Base-by-base conservation (phyloP, 53 echinoderm and acorn worm genomes). In the Paelopatides confundens region DNA sequence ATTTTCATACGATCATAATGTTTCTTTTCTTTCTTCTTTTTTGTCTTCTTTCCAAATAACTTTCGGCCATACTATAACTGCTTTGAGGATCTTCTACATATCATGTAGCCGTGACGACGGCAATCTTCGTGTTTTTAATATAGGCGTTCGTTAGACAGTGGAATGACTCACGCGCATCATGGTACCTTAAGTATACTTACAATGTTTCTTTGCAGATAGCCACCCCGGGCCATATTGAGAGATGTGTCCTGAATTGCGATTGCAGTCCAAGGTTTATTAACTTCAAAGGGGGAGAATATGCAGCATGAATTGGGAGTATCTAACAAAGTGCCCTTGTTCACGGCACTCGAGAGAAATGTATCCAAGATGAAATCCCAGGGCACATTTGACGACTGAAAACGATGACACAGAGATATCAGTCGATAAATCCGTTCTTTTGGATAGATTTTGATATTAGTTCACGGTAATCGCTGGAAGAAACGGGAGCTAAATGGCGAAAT, bases 131-230 rank as follows among this genome's bases (percentile, higher is more conserved):
- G n/a, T n/a, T n/a, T n/a, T n/a, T n/a, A n/a, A 43, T 43, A 12
- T 12, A 43, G 74, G 4, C 37, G n/a, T 74, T 14, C 43, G 74
- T 46, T 39, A 74, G 40, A 39, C 74, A 39, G 74, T 35, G 38
- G 74, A 74, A 74, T 74, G 74, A 37, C 74, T 40, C 74, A 2
- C 17, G 74, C 74, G n/a, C n/a, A n/a, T n/a, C n/a, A 74, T 39
- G 74, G 40, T 40, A 38, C 39, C 24, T 74, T 39, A 35, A 74
- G 74, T 74, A n/a, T n/a, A 46, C 40, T 74, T 39, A 74, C 74
- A 74, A 74, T 36, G 21, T 58, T 28, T 46, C 46, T 46, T 21
- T n/a, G n/a, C n/a, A n/a, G n/a, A n/a, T 35, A 46, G 74, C 38
- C 47, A 40, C 74, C 74, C 46, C 74, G 74, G 74, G 74, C 74